A percentile compares a stretch with the other conserved stretches of the same genome.
Evolutionary conservation across 1,140 invertebrate species (phyloP).

Genomic region (Mesaphorura yosii): DNA sequence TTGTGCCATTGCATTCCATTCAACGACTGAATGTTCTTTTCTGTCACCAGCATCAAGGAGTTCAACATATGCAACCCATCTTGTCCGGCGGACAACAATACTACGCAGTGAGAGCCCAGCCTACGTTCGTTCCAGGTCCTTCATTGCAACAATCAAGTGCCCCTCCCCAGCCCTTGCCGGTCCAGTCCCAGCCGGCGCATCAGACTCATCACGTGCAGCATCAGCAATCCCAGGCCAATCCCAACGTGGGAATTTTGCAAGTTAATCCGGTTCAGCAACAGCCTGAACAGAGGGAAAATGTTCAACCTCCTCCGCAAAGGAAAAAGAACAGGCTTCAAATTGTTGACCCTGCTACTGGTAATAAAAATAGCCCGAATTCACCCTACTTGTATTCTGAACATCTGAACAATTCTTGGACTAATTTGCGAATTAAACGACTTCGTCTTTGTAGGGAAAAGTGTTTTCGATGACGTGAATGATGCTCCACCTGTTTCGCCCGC

Average conservation of each 20-base stretch:
- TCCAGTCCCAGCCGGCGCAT: not conserved
- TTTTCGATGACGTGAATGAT: too few species aligned
- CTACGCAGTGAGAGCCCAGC: not conserved
- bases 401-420: not conserved
- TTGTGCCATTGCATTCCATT: too few species aligned
- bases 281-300: not conserved
- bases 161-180: not conserved
- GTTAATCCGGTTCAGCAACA: slow-evolving; percentile 3
- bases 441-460: too few species aligned
- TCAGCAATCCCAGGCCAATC: too few species aligned
- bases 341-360: slow-evolving; percentile 16
- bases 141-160: not conserved
- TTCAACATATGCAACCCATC: not conserved
- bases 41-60: not conserved
- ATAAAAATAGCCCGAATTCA: not conserved
- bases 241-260: too few species aligned
- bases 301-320: not conserved
- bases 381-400: not conserved
- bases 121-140: not conserved
- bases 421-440: too few species aligned
- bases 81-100: not conserved
- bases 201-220: slow-evolving; percentile 1
- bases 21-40: not conserved
- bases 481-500: too few species aligned
- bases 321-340: slow-evolving; percentile 16